Evolutionary conservation across 2,797 vertebrate species (phyloP).

Genomic region (Mionectes olivaceus): DNA sequence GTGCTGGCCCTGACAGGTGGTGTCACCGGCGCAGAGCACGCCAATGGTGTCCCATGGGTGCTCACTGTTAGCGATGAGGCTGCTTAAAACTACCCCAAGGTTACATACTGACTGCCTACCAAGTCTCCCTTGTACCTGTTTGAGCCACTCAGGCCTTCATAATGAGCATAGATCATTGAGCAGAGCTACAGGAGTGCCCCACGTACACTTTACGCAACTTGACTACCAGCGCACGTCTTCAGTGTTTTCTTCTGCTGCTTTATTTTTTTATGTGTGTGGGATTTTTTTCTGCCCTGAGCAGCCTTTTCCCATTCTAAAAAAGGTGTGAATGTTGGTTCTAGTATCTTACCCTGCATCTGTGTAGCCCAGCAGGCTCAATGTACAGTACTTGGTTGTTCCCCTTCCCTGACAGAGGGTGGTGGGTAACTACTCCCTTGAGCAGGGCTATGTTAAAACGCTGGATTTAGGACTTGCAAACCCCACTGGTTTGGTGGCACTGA

Average conservation of each 20-base stretch:
- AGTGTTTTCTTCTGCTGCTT: background rate
- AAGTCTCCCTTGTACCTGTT: background rate
- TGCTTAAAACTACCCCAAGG: background rate
- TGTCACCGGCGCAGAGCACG: fast-evolving
- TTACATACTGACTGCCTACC: background rate
- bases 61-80: background rate
- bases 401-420: background rate
- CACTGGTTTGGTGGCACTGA: background rate
- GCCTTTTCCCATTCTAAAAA: background rate
- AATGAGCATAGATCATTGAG: background rate
- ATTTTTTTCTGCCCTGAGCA: background rate
- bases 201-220: background rate
- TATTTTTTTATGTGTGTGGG: background rate
- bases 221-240: background rate
- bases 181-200: background rate
- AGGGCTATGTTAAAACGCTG: fast-evolving
- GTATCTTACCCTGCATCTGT: background rate
- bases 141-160: background rate
- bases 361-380: background rate
- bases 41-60: fast-evolving
- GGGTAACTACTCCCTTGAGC: background rate
- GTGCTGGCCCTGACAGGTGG: fast-evolving
- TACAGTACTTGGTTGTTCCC: background rate
- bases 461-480: background rate
- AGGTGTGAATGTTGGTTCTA: background rate